A percentile compares a stretch with the other conserved stretches of the same genome.
Conservation (phyloP, 2,797 vertebrate species). For the Distichodus sexfasciatus region DNA sequence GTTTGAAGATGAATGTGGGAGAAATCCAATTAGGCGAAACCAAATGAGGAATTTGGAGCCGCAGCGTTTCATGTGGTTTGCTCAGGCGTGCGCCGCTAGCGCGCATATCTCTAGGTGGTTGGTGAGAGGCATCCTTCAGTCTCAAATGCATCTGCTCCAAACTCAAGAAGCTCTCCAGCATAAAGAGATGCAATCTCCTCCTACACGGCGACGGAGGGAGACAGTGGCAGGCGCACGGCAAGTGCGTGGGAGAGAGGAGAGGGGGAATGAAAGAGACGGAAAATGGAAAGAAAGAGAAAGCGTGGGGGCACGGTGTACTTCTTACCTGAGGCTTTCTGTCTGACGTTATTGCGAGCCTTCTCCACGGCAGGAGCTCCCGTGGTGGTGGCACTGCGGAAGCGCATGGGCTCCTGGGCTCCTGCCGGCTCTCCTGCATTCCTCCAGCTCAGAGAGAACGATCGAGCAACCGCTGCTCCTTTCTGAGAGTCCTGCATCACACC, state of each 20-base stretch:
- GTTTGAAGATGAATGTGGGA: slow-evolving; percentile 79
- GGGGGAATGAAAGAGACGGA: neutral
- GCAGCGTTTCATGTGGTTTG: slow-evolving; percentile 63
- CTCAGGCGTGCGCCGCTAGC: slow-evolving; percentile 37
- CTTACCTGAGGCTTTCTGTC: slow-evolving; percentile 93
- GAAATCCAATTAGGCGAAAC: slow-evolving; percentile 78
- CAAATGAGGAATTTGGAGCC: slow-evolving; percentile 68
- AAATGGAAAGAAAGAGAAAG: neutral
- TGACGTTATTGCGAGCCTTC: slow-evolving; percentile 90
- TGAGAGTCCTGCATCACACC: slow-evolving; percentile 85
- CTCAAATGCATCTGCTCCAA: slow-evolving; percentile 60
- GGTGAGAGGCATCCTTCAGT: slow-evolving; percentile 55
- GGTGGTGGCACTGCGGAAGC: slow-evolving; percentile 93
- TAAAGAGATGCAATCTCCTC: slow-evolving; percentile 47
- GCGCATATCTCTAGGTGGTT: slow-evolving; percentile 41
- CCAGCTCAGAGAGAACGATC: slow-evolving; percentile 95
- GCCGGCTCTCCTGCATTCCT: slow-evolving; percentile 83
- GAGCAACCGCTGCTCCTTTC: slow-evolving; percentile 83
- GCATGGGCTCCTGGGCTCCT: slow-evolving; percentile 86
- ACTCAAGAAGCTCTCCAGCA: slow-evolving; percentile 61
- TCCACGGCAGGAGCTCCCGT: slow-evolving; percentile 94
- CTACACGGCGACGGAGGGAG: slow-evolving; percentile 43
- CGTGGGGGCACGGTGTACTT: neutral
- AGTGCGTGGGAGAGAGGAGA: neutral
- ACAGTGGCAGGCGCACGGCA: neutral